Conservation (phyloP, 1,140 invertebrate genomes). For the Musca vetustissima region DNA sequence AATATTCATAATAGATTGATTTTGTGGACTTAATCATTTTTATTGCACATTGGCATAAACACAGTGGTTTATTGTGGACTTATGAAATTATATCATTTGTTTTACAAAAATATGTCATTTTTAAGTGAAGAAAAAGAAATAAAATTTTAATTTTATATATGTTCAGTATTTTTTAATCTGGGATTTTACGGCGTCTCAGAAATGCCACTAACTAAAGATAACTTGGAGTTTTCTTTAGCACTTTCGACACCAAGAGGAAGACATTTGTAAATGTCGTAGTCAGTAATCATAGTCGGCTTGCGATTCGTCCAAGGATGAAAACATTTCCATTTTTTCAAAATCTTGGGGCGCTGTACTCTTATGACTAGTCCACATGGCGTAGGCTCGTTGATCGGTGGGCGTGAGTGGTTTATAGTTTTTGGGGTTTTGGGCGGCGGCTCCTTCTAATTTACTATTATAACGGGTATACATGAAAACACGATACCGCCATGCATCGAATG, state of each 20-base stretch:
- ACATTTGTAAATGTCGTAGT: neutral
- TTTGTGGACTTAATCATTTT: too few relatives aligned
- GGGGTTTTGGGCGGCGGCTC: constrained; percentile 46
- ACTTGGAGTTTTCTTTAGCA: constrained; percentile 1
- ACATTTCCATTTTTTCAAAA: constrained; percentile 51
- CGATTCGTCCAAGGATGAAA: constrained; percentile 43
- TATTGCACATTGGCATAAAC: too few relatives aligned
- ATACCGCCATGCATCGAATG: constrained; percentile 51
- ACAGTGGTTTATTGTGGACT: too few relatives aligned
- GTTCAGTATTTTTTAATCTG: too few relatives aligned
- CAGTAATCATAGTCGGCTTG: constrained; percentile 46
- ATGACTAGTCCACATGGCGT: constrained; percentile 53
- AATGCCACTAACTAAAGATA: neutral
- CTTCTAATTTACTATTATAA: constrained; percentile 50
- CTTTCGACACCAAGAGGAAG: neutral
- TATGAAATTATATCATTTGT: too few relatives aligned
- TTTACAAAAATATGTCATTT: too few relatives aligned
- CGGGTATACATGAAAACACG: constrained; percentile 53
- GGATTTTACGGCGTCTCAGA: too few relatives aligned
- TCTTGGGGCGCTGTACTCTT: constrained; percentile 46
- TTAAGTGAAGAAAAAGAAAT: too few relatives aligned
- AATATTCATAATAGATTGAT: too few relatives aligned
- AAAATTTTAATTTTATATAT: too few relatives aligned
- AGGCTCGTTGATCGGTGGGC: constrained; percentile 49
- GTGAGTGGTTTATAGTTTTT: constrained; percentile 52